Evolutionary conservation across 2,113 vertebrate species (phyloP).

Genomic region (Spermophilus dauricus): DNA sequence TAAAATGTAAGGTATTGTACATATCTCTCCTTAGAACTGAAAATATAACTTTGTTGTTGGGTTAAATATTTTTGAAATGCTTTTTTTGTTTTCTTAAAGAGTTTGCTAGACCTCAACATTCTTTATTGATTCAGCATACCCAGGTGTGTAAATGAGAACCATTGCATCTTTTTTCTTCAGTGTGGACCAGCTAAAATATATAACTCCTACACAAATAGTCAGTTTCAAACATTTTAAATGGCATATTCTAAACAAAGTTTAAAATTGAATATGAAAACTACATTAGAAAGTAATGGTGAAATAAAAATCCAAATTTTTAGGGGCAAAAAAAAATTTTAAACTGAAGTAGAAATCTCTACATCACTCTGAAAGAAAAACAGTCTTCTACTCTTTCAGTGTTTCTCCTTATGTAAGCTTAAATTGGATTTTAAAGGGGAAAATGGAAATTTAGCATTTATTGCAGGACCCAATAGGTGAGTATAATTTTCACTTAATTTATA

Average conservation of each 20-base stretch:
- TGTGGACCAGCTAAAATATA: slow-evolving; percentile 32
- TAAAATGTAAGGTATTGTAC: neutral
- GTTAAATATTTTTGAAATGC: slow-evolving; percentile 25
- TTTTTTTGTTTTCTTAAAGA: neutral
- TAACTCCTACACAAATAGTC: neutral
- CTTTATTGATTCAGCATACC: slow-evolving; percentile 31
- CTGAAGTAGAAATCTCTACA: neutral
- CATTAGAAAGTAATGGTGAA: slow-evolving; percentile 49
- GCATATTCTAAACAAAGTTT: slow-evolving; percentile 24
- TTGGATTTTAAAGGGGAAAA: slow-evolving; percentile 44
- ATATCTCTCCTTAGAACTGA: neutral
- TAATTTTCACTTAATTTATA: neutral
- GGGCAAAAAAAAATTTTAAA: slow-evolving; percentile 27
- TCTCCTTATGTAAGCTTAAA: slow-evolving; percentile 31
- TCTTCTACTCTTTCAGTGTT: neutral
- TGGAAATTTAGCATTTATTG: slow-evolving; percentile 29
- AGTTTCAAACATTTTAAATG: slow-evolving; percentile 54
- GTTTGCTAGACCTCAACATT: neutral
- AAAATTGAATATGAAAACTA: slow-evolving; percentile 57
- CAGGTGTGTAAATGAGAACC: neutral
- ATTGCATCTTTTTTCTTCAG: neutral
- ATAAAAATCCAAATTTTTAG: slow-evolving; percentile 13
- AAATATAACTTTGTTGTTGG: neutral
- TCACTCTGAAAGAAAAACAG: slow-evolving; percentile 23
- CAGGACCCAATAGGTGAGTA: neutral